Evolutionary conservation across 2,888 invertebrate genomes (phyloP).

Genomic region (Scaptomyza reducta): DNA sequence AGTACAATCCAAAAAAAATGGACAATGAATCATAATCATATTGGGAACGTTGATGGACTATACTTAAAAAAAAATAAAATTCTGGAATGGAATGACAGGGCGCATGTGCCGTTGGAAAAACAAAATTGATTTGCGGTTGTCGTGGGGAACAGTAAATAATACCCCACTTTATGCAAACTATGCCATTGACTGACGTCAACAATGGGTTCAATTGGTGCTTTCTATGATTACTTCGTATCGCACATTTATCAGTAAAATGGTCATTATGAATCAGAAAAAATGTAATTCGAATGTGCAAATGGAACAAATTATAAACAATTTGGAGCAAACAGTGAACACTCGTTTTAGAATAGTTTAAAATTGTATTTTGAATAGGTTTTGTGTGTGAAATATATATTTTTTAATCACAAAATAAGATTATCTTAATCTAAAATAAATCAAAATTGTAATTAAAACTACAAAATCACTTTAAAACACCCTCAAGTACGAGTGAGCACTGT

Average conservation of each 20-base stretch:
- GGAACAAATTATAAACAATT: not conserved
- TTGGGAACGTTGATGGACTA: not conserved
- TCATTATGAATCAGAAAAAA: slow-evolving; percentile 29
- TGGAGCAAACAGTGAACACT: not conserved
- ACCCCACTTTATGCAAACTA: slow-evolving; percentile 1
- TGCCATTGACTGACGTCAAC: slow-evolving; percentile 44
- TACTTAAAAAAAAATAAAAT: not conserved
- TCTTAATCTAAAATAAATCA: not conserved
- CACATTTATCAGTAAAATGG: slow-evolving; percentile 36
- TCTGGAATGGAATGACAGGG: slow-evolving; percentile 30
- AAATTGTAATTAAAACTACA: not conserved
- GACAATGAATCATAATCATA: slow-evolving; percentile 66
- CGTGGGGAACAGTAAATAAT: slow-evolving; percentile 9
- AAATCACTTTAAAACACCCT: not conserved
- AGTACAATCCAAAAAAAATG: slow-evolving; percentile 1
- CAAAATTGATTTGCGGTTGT: slow-evolving; percentile 29
- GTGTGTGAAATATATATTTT: not conserved
- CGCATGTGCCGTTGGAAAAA: slow-evolving; percentile 43
- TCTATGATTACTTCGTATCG: not conserved
- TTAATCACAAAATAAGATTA: not conserved
- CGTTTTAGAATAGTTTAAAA: not conserved
- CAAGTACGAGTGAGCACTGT: slow-evolving; percentile 10
- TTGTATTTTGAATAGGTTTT: too few species aligned
- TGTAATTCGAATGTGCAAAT: slow-evolving; percentile 17
- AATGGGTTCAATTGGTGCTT: slow-evolving; percentile 5